A percentile compares a stretch with the other conserved stretches of the same genome.
Evolutionary conservation across 2,888 invertebrate species (phyloP).

Genomic region (Molanna angustata): DNA sequence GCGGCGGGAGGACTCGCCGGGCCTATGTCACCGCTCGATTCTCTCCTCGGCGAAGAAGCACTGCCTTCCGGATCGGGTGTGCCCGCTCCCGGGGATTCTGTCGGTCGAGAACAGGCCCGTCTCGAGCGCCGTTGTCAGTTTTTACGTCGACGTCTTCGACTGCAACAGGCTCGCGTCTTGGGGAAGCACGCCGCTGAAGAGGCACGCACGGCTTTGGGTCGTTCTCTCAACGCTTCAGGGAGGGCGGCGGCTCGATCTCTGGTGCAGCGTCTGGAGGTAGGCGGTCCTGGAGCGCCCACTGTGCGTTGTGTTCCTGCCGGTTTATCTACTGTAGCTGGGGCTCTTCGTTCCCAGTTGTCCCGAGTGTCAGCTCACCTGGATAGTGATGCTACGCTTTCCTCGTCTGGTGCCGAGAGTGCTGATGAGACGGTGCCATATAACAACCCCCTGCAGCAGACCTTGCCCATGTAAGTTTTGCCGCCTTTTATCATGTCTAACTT

Average conservation of each 20-base stretch:
- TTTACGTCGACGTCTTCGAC: slow-evolving; percentile 68
- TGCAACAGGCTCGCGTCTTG: slow-evolving; percentile 71
- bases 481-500: too few species aligned
- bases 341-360: slow-evolving; percentile 69
- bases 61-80: slow-evolving; percentile 51
- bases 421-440: slow-evolving; percentile 82
- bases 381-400: slow-evolving; percentile 91
- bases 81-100: slow-evolving; percentile 47
- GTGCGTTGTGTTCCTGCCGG: slow-evolving; percentile 72
- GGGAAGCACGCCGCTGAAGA: slow-evolving; percentile 79
- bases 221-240: slow-evolving; percentile 60
- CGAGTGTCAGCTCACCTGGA: slow-evolving; percentile 76
- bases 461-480: slow-evolving; percentile 74
- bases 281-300: slow-evolving; percentile 69
- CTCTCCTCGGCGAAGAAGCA: slow-evolving; percentile 48
- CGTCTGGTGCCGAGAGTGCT: slow-evolving; percentile 91
- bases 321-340: slow-evolving; percentile 70
- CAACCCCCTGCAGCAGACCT: slow-evolving; percentile 71
- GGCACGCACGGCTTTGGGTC: slow-evolving; percentile 71
- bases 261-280: slow-evolving; percentile 51
- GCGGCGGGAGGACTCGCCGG: slow-evolving; percentile 37
- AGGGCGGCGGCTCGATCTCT: slow-evolving; percentile 48
- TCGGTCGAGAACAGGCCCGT: slow-evolving; percentile 54
- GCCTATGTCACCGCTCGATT: slow-evolving; percentile 43
- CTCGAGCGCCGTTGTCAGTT: slow-evolving; percentile 70